Conservation (phyloP, 2,888 invertebrate genomes). For the Loripinus fragilis region DNA sequence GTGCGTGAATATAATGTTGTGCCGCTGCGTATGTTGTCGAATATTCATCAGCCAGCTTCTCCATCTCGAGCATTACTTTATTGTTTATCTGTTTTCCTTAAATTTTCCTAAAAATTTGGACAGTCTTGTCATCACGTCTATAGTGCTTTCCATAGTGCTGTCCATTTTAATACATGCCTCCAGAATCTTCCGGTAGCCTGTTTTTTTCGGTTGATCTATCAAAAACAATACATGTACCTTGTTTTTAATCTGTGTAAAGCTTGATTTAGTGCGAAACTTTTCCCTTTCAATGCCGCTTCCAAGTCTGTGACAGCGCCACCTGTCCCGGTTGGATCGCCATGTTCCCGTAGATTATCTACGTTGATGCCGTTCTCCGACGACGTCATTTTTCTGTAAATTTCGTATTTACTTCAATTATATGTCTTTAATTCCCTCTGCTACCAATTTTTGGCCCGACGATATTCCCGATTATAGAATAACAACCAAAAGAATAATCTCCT, state of each 20-base stretch:
- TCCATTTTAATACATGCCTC: too few species aligned
- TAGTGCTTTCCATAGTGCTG: background rate
- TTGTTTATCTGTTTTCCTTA: too few species aligned
- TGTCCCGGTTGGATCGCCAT: slow-evolving; percentile 6
- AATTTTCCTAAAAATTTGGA: too few species aligned
- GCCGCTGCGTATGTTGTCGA: too few species aligned
- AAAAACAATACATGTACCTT: slow-evolving; percentile 4
- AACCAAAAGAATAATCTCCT: too few species aligned
- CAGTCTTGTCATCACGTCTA: slow-evolving; percentile 13
- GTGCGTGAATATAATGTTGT: slow-evolving; percentile 8
- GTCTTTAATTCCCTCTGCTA: slow-evolving; percentile 6
- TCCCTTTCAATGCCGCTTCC: slow-evolving; percentile 10
- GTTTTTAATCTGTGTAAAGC: too few species aligned
- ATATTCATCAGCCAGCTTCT: too few species aligned
- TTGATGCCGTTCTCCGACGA: too few species aligned
- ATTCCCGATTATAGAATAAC: too few species aligned
- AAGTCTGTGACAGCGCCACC: background rate
- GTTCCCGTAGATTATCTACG: slow-evolving; percentile 6
- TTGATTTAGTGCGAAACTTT: slow-evolving; percentile 11
- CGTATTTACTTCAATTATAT: slow-evolving; percentile 1
- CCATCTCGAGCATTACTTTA: too few species aligned
- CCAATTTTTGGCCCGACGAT: background rate
- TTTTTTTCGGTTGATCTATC: slow-evolving; percentile 7
- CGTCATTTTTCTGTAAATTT: slow-evolving; percentile 1
- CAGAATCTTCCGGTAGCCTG: background rate